Evolutionary conservation across 2,113 vertebrate genomes (phyloP).

Genomic region (Hippocampus mohnikei): DNA sequence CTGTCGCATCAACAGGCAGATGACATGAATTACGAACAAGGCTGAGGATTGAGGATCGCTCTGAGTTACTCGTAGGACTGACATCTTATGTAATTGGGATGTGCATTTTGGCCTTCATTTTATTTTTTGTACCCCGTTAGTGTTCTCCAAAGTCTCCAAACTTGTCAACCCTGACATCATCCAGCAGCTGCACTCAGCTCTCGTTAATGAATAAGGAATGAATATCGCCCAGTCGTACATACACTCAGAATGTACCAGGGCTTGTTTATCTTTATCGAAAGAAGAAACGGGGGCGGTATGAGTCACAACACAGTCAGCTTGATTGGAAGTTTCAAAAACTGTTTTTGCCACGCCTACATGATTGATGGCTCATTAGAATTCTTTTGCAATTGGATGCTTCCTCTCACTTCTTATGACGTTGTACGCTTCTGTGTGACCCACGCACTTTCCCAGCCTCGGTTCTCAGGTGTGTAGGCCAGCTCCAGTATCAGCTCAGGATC

Average conservation of each 20-base stretch:
- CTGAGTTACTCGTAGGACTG: conserved; percentile 34
- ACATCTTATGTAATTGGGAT: conserved; percentile 36
- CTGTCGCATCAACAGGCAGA: not conserved
- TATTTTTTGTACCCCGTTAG: conserved; percentile 14
- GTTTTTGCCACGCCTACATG: conserved; percentile 35
- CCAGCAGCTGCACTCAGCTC: conserved; percentile 9
- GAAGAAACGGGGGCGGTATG: conserved; percentile 3
- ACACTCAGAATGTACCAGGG: not conserved
- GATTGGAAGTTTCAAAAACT: conserved; percentile 49
- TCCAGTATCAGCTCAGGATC: conserved; percentile 50
- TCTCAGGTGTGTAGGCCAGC: conserved; percentile 50
- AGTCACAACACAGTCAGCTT: not conserved
- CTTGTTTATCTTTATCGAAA: conserved; percentile 1
- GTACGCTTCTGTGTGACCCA: not conserved
- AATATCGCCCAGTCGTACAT: conserved; percentile 1
- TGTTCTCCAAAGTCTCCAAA: conserved; percentile 14
- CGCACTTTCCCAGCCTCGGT: not conserved
- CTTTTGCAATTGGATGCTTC: not conserved
- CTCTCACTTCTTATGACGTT: not conserved
- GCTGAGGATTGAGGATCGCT: not conserved
- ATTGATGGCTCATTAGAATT: conserved; percentile 34
- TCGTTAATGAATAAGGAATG: conserved; percentile 43
- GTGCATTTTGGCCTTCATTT: conserved; percentile 21
- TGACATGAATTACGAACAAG: not conserved
- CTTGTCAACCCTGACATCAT: conserved; percentile 31